Conservation (phyloP, 2,797 vertebrate species). For the Phrynocephalus forsythii region DNA sequence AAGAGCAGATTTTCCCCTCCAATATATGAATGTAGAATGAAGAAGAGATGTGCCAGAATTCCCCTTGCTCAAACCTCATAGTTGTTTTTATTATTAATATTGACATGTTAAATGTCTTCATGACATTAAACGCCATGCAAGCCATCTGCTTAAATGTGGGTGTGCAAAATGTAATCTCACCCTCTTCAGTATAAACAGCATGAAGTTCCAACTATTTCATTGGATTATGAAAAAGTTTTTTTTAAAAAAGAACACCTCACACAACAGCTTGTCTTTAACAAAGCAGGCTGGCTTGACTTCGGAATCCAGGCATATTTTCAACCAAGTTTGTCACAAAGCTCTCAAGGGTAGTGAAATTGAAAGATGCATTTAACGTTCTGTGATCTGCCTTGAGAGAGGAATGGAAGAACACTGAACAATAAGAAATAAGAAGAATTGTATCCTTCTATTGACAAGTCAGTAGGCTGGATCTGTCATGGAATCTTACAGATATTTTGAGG, state of each 20-base stretch:
- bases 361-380: background rate
- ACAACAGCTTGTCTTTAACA: conserved; percentile 42
- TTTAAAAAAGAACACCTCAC: conserved; percentile 1
- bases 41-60: background rate
- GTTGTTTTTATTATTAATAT: conserved; percentile 30
- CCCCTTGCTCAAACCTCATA: background rate
- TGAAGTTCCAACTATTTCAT: accelerated
- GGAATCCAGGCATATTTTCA: conserved; percentile 38
- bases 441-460: background rate
- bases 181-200: background rate
- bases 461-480: background rate
- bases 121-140: background rate
- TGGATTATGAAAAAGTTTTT: conserved; percentile 18
- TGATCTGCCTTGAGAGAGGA: background rate
- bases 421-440: too few relatives aligned
- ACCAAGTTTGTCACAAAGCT: conserved; percentile 12
- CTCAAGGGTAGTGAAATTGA: accelerated
- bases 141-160: conserved; percentile 8
- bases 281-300: conserved; percentile 38
- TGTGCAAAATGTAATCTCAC: conserved; percentile 12
- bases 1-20: background rate
- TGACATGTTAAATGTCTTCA: conserved; percentile 16
- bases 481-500: background rate
- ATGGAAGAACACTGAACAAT: background rate
- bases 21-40: background rate